Base-by-base conservation (phyloP, 2,797 vertebrate genomes). In the Tachyglossus aculeatus region DNA sequence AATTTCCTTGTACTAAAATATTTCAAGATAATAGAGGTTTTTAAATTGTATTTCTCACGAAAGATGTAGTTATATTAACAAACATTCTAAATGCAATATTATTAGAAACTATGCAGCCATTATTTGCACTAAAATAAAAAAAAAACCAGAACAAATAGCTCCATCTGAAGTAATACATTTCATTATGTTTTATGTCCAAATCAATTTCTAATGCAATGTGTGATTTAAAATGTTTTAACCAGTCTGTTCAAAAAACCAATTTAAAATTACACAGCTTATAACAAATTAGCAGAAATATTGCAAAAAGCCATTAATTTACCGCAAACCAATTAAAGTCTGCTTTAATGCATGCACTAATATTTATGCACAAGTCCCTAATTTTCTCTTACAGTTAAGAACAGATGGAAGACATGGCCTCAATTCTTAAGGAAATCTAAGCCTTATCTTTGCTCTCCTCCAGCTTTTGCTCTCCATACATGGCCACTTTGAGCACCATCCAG, bases 281-380 rank as follows among this genome's bases (percentile, higher is more conserved):
- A 89, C 78, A 91, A 88, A 88, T 88, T 84, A 75, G 82, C 81
- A 91, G 86, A 89, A 90, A 87, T 88, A 88, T 76, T 91, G 75
- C 71, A 89, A 82, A 83, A 74, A 89, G 71, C 70, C 88, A 90
- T 91, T 92, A 87, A 91, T 90, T 90, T 90, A 84, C 82, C 88
- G 71, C 74, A 88, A 88, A 65, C 74, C 81, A 88, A 90, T 92
- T 90, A 88, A 90, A 90, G 74, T 81, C 78, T 79, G 36, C 75
- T 77, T 79, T 89, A 89, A 91, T 89, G 87, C 59, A 86, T 61
- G 83, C 81, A 82, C 68, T 85, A 82, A 84, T 88, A 87, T 14
- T 78, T 67, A 81, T 74, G 77, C n/a, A 78, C 77, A 88, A 82
- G 82, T 80, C 86, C 66, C 63, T 85, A 88, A 89, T 87, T 90